Base-by-base conservation (phyloP, 2,113 vertebrate species). In the Indicator indicator region DNA sequence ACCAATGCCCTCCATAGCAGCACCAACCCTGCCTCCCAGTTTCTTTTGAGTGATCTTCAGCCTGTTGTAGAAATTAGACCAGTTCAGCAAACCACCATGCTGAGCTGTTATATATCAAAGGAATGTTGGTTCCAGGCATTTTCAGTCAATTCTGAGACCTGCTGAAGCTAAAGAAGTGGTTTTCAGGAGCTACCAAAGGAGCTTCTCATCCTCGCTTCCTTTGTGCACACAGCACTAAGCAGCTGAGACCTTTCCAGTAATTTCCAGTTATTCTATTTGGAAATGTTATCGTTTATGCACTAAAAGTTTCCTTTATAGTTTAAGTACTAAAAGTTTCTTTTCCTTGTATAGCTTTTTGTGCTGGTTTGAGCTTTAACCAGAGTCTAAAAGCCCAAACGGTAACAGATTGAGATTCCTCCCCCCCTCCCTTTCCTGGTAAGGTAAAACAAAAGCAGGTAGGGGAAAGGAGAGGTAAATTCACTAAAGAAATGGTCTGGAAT, bases 41-140 rank as follows among this genome's bases (percentile, higher is more conserved):
- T 73, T 52, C 59, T 44, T 44, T 9, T 55, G 55, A 15, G 40
- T 56, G 54, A 50, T 89, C 28, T 12, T 60, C 81, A 75, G 44
- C 59, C 62, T 5, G 0, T 20, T 63, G 78, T 20, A 72, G 70
- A 58, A 85, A 56, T 17, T 0, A 12, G 69, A 10, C 36, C 2
- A 1, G 72, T 92, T 58, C 40, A 78, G 67, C 18, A 20, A 72
- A 74, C 30, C 0, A 1, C 80, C 70, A 8, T n/a, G 65, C n/a
- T 88, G 86, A 74, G 54, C 62, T 93, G 63, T 72, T 81, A 23
- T 9, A 67, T 82, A 71, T 40, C 3, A 4, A 36, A 69, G 83
- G 72, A 88, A 86, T 77, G 82, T 40, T 90, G 38, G 80, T 90
- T 96, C 64, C 69, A 90, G 67, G 80, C 62, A 54, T 68, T 93